Evolutionary conservation across 2,888 invertebrate species (phyloP), one percentile per base, ranked within the genome.

Genomic region (Adineta ricciae): DNA sequence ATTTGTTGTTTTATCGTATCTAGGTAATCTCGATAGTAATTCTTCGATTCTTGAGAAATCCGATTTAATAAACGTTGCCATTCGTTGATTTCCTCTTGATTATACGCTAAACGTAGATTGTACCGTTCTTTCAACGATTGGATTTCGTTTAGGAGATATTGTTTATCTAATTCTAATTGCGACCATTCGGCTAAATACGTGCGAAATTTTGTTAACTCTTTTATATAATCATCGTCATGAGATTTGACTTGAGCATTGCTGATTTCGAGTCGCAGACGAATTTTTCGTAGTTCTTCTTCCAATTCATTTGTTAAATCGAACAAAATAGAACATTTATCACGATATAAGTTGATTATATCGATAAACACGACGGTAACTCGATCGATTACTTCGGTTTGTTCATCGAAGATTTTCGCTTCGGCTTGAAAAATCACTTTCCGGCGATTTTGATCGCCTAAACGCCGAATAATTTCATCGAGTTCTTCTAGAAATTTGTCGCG

Each of bases 1-100:
- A 78, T 78, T 41, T 78, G 16, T 78, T 78, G 78, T 41, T 78
- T 78, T 24, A 78, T 78, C 14, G 78, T 78, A n/a, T 78, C 78
- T 41, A 78, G 41, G n/a, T 41, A 78, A 41, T 78, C 78, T 41
- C 41, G 38, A 78, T 78, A 78, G 41, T 78, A 78, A 41, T 78
- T 78, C 41, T 78, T 78, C n/a, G 78, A 78, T 41, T 78, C 78
- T n/a, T 78, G 78, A 41, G 78, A 78, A n/a, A 78, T 41, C 38
- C 78, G 78, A 41, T 78, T 38, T 41, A 78, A 41, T 78, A 78
- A 78, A 41, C 78, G 78, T 41, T 41, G 78, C 78, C 78, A 78
- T 78, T 78, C 78, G n/a, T 78, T 21, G 3, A 78, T 78, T 78
- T 78, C 78, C 41, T 78, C 78, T 78, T 78, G 78, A 78, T 78